Percentiles rank a stretch among this genome's conserved stretches.
Conservation (phyloP, 2,797 vertebrate genomes). For the Pteropus rufus region DNA sequence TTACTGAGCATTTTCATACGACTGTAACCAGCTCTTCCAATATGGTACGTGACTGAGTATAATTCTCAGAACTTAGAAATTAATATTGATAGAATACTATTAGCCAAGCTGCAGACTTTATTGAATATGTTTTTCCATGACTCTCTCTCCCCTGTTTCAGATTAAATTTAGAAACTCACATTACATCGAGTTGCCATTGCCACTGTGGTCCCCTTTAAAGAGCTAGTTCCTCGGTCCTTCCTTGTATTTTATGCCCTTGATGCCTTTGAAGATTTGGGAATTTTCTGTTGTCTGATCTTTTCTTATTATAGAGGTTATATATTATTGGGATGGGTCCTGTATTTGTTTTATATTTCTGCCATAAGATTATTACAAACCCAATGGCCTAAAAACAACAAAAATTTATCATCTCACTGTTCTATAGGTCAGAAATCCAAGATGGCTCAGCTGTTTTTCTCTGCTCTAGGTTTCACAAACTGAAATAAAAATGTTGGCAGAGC, state of each 20-base stretch:
- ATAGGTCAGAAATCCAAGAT: not conserved
- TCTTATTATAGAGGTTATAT: not conserved
- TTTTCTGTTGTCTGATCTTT: not conserved
- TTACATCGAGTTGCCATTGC: not conserved
- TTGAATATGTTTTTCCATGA: not conserved
- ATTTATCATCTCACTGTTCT: not conserved
- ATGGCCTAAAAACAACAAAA: not conserved
- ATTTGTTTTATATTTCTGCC: not conserved
- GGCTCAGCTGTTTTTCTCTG: not conserved
- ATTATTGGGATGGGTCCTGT: not conserved
- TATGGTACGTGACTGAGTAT: not conserved
- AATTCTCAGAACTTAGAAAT: not conserved
- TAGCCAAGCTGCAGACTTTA: not conserved
- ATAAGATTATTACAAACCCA: not conserved
- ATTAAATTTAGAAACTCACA: not conserved
- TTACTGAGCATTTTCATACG: not conserved
- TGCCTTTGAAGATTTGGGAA: not conserved
- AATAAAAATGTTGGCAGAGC: not conserved
- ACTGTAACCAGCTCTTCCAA: not conserved
- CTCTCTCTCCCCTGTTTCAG: not conserved
- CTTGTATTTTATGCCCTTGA: not conserved
- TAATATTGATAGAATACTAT: not conserved
- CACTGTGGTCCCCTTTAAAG: not conserved
- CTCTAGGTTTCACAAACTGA: not conserved
- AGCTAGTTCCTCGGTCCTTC: not conserved